phyloP scores from a whole-genome alignment of 2,113 vertebrate genomes.

The Poicephalus meyeri region DNA sequence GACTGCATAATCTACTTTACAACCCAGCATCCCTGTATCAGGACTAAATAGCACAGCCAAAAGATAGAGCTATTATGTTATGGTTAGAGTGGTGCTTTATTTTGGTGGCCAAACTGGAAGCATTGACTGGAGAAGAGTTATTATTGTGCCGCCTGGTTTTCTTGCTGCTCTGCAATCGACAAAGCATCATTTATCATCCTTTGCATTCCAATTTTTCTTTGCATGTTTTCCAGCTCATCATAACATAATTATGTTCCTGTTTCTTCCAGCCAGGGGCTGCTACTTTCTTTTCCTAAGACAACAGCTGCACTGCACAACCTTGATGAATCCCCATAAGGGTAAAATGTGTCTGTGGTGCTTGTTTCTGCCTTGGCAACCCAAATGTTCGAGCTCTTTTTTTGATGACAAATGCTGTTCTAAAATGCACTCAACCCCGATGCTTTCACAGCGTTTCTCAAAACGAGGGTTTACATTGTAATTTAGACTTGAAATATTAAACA shows the following conservation, averaged over 20 bases:
- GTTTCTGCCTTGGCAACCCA: constrained; percentile 60
- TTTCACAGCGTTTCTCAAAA: constrained; percentile 15
- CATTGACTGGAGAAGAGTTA: constrained; percentile 18
- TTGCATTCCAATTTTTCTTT: constrained; percentile 68
- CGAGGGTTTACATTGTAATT: constrained; percentile 38
- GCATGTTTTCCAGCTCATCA: constrained; percentile 71
- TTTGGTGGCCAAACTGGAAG: constrained; percentile 56
- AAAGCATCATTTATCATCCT: constrained; percentile 63
- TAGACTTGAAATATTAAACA: constrained; percentile 39
- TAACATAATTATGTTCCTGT: constrained; percentile 71
- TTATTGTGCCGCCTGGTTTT: neutral
- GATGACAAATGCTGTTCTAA: constrained; percentile 38
- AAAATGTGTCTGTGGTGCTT: constrained; percentile 50
- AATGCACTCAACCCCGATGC: constrained; percentile 20
- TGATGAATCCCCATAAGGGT: constrained; percentile 63
- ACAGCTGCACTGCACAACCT: constrained; percentile 74
- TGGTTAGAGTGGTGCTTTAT: neutral
- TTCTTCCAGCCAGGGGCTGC: constrained; percentile 64
- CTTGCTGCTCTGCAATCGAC: constrained; percentile 48
- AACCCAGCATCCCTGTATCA: neutral
- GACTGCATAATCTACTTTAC: neutral
- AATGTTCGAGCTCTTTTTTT: constrained; percentile 49
- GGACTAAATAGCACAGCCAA: neutral
- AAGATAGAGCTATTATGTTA: neutral
- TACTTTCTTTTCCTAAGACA: constrained; percentile 68